Evolutionary conservation across 2,113 vertebrate species (phyloP).

Genomic region (Neolamprologus brichardi): DNA sequence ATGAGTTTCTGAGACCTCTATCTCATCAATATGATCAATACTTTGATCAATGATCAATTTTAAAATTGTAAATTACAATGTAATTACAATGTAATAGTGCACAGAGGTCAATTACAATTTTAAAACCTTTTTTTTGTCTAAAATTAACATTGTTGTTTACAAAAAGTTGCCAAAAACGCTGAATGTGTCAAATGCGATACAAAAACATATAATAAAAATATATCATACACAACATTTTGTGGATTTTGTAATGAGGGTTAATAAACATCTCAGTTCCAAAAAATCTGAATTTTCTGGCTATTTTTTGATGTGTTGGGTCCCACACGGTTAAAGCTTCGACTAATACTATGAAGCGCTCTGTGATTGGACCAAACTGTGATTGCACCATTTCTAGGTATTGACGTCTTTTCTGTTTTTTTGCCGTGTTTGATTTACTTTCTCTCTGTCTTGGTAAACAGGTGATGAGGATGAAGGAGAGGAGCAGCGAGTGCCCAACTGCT

Average conservation of each 20-base stretch:
- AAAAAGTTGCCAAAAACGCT: fast-evolving
- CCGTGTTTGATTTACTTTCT: background rate
- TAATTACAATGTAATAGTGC: too few relatives aligned
- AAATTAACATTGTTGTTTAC: background rate
- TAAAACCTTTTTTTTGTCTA: background rate
- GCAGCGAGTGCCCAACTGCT: slow-evolving; percentile 78
- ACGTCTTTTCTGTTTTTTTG: fast-evolving
- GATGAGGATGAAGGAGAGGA: slow-evolving; percentile 79
- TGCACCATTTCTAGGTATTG: background rate
- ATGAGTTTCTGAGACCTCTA: background rate
- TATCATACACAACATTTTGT: background rate
- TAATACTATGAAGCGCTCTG: background rate
- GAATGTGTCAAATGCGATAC: background rate
- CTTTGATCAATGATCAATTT: background rate
- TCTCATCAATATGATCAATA: background rate
- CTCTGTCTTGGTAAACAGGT: slow-evolving; percentile 56
- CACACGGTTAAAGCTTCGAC: fast-evolving
- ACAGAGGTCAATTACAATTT: too few relatives aligned
- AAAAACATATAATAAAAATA: background rate
- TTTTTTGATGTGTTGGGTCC: background rate
- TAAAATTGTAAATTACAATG: background rate
- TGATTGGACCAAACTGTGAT: background rate
- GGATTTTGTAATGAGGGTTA: background rate
- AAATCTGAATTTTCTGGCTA: fast-evolving
- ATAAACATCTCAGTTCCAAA: background rate